Evolutionary conservation across 1,140 invertebrate species (phyloP), one percentile per base, ranked within the genome.

Genomic region (Batillaria attramentaria): DNA sequence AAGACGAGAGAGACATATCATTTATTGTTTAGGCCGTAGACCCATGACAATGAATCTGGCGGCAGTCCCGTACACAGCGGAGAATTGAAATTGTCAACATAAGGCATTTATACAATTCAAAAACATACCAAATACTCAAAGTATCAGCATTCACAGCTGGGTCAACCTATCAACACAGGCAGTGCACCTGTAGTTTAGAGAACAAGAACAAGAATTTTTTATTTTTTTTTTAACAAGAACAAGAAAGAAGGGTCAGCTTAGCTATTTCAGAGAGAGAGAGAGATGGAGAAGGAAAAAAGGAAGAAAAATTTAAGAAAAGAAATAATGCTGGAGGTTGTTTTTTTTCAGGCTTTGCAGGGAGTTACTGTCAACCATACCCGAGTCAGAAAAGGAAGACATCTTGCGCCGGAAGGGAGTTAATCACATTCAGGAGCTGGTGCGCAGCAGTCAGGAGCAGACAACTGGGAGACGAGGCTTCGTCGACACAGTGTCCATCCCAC

Each of bases 401-500:
- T 65, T 79, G n/a, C 62, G 68, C 0, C 60, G 80, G 28, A 82
- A 79, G 41, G 77, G 75, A 31, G 62, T 78, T 13, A 62, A 39
- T 39, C 70, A 81, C 66, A 78, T 79, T 10, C 77, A 79, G 24
- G 81, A 84, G 24, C 76, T 84, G 18, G 54, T 83, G 0, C 70
- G 68, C 5, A 79, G 82, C 20, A 37, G 77, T 41, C 66, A 81
- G 57, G 46, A 76, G 42, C 31, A 74, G 35, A 16, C 16, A 18
- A 41, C 28, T 3, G 42, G 60, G 6, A 68, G 65, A 13, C 65
- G 79, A 31, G 69, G 79, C 41, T 72, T 81, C 41, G 66, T 83
- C 66, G 86, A 86, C 31, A 81, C 82, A 18, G 43, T 84, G 0
- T 76, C 80, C 31, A 81, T 85, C 4, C 86, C 85, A 16, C 54